A percentile compares a stretch with the other conserved stretches of the same genome.
Conservation (phyloP, 2,888 invertebrate genomes). For the Agonopterix arenella region DNA sequence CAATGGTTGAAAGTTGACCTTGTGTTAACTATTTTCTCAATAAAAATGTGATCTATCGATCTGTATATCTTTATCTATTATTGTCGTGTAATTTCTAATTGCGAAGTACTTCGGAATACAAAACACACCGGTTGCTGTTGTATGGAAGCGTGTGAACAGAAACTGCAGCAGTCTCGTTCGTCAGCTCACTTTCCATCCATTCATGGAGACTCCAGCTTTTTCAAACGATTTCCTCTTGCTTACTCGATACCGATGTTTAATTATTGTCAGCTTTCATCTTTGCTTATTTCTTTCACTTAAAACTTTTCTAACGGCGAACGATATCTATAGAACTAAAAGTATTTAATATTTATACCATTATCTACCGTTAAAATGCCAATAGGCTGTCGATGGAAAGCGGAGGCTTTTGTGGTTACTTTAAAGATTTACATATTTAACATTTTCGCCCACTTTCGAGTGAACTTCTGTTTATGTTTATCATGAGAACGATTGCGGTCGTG, state of each 20-base stretch:
- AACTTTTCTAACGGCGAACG: constrained; percentile 5
- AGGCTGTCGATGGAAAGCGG: neutral
- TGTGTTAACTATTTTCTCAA: too few species aligned
- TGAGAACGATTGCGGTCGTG: constrained; percentile 23
- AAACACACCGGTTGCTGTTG: constrained; percentile 28
- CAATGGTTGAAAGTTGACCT: neutral
- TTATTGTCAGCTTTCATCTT: constrained; percentile 61
- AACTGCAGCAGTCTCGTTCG: constrained; percentile 51
- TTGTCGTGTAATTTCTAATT: constrained; percentile 17
- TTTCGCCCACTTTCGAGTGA: constrained; percentile 6
- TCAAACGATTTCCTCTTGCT: constrained; percentile 65
- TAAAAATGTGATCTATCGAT: too few species aligned
- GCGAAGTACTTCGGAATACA: constrained; percentile 40
- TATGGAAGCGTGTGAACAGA: constrained; percentile 68
- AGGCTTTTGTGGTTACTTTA: neutral
- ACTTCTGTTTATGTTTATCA: constrained; percentile 7
- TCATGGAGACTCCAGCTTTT: constrained; percentile 64
- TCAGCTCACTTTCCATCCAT: constrained; percentile 72
- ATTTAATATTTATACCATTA: neutral
- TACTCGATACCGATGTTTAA: constrained; percentile 31
- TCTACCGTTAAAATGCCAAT: neutral
- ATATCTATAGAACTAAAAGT: neutral
- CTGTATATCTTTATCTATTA: constrained; percentile 3
- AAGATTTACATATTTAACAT: neutral
- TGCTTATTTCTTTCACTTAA: constrained; percentile 29